Evolutionary conservation across 2,797 vertebrate genomes (phyloP), one percentile per base, ranked within the genome.

Genomic region (Babyrousa celebensis): DNA sequence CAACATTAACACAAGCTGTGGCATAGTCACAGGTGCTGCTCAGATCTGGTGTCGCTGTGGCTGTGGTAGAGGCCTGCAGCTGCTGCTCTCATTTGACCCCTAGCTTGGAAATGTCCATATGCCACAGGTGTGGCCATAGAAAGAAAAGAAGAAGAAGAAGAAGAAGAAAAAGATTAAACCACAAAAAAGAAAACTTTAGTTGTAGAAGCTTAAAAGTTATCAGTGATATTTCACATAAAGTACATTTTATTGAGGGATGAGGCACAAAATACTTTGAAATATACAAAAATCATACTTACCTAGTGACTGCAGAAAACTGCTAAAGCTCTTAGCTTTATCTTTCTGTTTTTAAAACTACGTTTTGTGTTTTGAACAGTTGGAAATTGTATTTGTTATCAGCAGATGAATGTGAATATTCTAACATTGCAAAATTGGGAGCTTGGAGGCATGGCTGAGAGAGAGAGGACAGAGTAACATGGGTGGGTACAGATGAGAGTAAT

Each of bases 301-400:
- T 56, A 25, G 27, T 4, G 16, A 29, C n/a, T 52, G 2, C 15
- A 67, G 56, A 54, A 74, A 21, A 63, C 10, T 58, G 62, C 62
- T 29, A 60, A 67, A 60, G n/a, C 10, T n/a, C 29, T 40, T 65
- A 62, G 75, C 52, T 27, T 79, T 74, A 48, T 18, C 32, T 89
- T 71, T 84, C 18, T 83, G 23, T 90, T 94, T 91, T 92, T 85
- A 82, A 86, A 96, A 40, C 32, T 56, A 7, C 32, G 21, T 78
- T 60, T 85, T 91, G 11, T 75, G 43, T 85, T 89, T 79, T 54
- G 29, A 36, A 77, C 23, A 82, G 0, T 52, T 83, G 68, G 77
- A 68, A 60, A 32, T 86, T 63, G 58, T 54, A 2, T 78, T 90
- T 71, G 52, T 78, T 63, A 43, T 20, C 17, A 17, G 17, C 78